phyloP scores from a whole-genome alignment of 1,140 invertebrate genomes.

The Babylonia areolata region DNA sequence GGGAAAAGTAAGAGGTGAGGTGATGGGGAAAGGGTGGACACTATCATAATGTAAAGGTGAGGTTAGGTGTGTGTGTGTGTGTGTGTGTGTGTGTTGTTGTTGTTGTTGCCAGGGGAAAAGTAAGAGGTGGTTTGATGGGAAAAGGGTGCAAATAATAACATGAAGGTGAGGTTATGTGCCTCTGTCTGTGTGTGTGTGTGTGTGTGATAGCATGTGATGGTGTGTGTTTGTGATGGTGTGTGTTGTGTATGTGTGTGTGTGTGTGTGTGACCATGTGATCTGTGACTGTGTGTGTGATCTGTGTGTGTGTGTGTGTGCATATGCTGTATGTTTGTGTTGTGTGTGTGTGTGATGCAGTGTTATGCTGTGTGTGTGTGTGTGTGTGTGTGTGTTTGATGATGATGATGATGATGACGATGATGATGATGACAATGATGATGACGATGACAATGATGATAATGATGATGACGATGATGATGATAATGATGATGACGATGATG shows the following conservation, averaged over 20 bases:
- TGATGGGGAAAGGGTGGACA: not conserved
- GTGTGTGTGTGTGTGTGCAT: not conserved
- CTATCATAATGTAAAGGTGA: too few relatives aligned
- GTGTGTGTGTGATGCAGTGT: not conserved
- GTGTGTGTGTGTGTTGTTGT: too few relatives aligned
- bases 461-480: too few relatives aligned
- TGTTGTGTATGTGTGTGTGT: not conserved
- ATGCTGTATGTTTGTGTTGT: not conserved
- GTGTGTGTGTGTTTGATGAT: conserved; percentile 11
- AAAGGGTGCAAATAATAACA: not conserved
- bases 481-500: too few relatives aligned
- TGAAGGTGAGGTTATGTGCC: too few relatives aligned
- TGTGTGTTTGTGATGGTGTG: not conserved
- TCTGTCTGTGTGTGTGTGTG: too few relatives aligned
- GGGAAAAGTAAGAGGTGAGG: conserved; percentile 10
- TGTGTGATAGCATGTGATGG: not conserved
- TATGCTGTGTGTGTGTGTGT: not conserved
- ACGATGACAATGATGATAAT: too few relatives aligned
- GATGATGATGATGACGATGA: too few relatives aligned
- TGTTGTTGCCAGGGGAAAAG: not conserved
- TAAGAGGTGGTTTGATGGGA: not conserved
- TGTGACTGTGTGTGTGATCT: not conserved
- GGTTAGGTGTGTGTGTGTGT: not conserved
- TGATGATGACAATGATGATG: too few relatives aligned
- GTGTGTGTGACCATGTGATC: not conserved